Base-by-base conservation (phyloP, 2,888 invertebrate species). In the Muschampia staudingeri region DNA sequence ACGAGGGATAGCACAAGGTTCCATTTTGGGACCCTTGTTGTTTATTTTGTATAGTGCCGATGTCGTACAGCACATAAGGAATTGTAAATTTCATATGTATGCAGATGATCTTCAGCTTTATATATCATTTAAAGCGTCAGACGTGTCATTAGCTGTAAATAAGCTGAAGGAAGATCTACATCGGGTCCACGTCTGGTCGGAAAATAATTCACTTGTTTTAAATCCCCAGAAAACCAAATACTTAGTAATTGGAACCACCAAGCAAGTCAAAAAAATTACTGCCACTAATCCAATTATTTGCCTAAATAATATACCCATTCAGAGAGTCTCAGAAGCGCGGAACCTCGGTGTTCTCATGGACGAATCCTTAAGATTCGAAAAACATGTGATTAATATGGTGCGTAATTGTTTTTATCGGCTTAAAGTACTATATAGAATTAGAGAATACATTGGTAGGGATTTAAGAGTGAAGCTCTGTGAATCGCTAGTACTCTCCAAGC, bases 391-490 rank as follows among this genome's bases (percentile, higher is more conserved):
- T 34, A 34, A 34, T 2, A 4, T 37, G 37, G 7, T 37, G 37
- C 37, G 37, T 37, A 37, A 37, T 16, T 48, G 48, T 48, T 48
- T 48, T 12, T 48, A 48, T 16, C 48, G 48, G 2, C 48, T 48
- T 48, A 48, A 48, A 61, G 61, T n/a, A 11, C 12, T 61, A 61
- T 61, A 61, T 61, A n/a, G 61, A n/a, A 61, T 61, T n/a, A 61
- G 61, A 19, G 61, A 61, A n/a, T 61, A 61, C 7, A 61, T 61
- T 3, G n/a, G n/a, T 6, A 12, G 56, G 6, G 56, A 56, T n/a
- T 56, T 56, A 56, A 56, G 56, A 16, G 6, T 14, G 14, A 56
- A 56, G n/a, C 25, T 25, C 25, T 25, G 25, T 0, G 25, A 25
- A 25, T 25, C 25, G 25, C n/a, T 56, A n/a, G 16, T 56, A n/a